Conservation (phyloP, 1,140 invertebrate genomes). For the Platorchestia sp. region DNA sequence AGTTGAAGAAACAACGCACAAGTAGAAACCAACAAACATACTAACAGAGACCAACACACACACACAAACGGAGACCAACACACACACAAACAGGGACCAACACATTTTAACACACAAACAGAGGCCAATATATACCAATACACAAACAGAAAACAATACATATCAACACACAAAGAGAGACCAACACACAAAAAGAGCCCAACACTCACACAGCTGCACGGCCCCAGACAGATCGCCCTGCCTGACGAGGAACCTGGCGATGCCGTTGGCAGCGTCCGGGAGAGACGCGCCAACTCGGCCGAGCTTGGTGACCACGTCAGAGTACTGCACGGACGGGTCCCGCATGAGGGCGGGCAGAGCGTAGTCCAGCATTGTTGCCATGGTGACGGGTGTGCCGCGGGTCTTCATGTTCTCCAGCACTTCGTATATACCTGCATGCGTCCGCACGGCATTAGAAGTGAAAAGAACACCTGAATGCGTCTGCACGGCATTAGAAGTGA, state of each 20-base stretch:
- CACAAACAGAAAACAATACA: too few relatives aligned
- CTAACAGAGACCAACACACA: too few relatives aligned
- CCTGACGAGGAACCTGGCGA: neutral
- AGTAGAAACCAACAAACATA: too few relatives aligned
- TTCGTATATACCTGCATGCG: neutral
- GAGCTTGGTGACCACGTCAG: neutral
- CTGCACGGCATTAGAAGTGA: neutral
- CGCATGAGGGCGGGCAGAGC: neutral
- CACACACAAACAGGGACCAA: too few relatives aligned
- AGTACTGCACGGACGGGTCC: neutral
- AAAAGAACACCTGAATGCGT: neutral
- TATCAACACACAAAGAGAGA: too few relatives aligned
- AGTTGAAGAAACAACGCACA: too few relatives aligned
- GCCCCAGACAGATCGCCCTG: neutral
- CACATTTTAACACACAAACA: too few relatives aligned
- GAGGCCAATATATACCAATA: too few relatives aligned
- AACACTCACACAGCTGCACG: slow-evolving; percentile 16
- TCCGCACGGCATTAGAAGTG: neutral
- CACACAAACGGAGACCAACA: too few relatives aligned
- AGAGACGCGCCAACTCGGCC: neutral
- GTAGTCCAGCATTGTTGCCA: slow-evolving; percentile 14
- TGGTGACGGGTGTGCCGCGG: neutral
- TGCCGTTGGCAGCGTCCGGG: neutral
- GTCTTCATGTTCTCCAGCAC: neutral
- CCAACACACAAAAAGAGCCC: too few relatives aligned